Evolutionary conservation across 2,888 invertebrate genomes (phyloP), one percentile per base, ranked within the genome.

Genomic region (Siphonodentalium dalli): DNA sequence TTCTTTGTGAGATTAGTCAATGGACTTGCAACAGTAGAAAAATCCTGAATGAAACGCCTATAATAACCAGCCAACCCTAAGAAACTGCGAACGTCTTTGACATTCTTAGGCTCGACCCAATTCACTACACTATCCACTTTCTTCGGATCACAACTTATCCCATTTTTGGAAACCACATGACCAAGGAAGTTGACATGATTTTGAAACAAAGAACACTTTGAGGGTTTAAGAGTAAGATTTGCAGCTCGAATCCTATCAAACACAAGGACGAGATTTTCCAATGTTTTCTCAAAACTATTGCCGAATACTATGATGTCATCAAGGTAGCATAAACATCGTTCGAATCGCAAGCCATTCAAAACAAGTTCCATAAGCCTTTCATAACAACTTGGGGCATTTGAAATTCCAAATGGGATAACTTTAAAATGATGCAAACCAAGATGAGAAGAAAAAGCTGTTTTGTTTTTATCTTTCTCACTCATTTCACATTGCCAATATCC

Each of bases 151-250:
- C 52, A 48, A 2, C 29, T 11, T 24, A 51, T 34, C 6, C 52
- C 53, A 11, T 40, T 20, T 44, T 57, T 49, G 49, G 28, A 41
- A 8, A 57, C 38, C 6, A 58, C 45, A 50, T 58, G 53, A 13
- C 53, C 58, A n/a, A 53, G 38, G 39, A 45, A 58, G 6, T 29
- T 37, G 2, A 54, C 54, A 47, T 54, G 24, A 27, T 18, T 42
- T 29, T 46, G 46, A 15, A 54, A 29, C 8, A 52, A 29, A 26
- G 20, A 41, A 42, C 50, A 55, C 33, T 56, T 51, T 35, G 39
- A 43, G 27, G 54, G 42, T 20, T 23, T 43, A 9, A 48, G 18
- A 34, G 43, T 48, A 15, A 54, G 26, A 33, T 45, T 45, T 29
- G 49, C 49, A 8, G 9, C 34, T 33, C 35, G 28, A 2, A 44